These are phyloP conservation scores for Genyomyrus donnyi DNA, from an alignment of 2,113 vertebrate species.

Conservation along the genomic window DNA sequence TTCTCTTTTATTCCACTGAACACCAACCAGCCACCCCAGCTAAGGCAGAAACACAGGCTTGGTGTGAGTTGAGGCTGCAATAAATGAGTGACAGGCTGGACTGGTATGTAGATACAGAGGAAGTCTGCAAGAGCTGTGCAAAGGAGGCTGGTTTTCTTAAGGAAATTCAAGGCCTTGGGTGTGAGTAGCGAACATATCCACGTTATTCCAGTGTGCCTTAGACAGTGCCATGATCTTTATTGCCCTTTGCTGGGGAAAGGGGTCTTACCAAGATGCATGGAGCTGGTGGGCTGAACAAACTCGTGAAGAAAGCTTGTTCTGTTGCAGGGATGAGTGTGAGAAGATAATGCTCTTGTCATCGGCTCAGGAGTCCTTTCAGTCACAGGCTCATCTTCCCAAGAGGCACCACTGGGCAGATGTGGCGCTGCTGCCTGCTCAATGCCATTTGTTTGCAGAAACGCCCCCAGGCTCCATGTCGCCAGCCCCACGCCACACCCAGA, in stretches of 20 bases:
- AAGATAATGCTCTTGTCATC: background rate
- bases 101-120: background rate
- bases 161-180: background rate
- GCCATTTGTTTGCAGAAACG: background rate
- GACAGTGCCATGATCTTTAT: background rate
- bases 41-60: background rate
- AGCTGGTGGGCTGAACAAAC: background rate
- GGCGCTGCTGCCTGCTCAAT: background rate
- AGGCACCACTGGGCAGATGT: background rate
- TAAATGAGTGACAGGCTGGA: background rate
- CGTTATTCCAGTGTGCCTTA: background rate
- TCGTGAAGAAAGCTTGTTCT: background rate
- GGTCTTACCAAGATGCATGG: background rate
- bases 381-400: background rate
- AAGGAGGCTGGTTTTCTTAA: background rate
- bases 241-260: background rate
- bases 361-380: background rate
- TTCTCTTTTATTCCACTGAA: background rate
- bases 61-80: background rate
- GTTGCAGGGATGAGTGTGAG: background rate
- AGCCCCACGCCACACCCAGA: background rate
- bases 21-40: background rate
- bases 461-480: background rate
- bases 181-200: background rate
- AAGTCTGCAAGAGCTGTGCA: background rate